Conservation (phyloP, 2,888 invertebrate species). For the Sphecodes monilicornis region DNA sequence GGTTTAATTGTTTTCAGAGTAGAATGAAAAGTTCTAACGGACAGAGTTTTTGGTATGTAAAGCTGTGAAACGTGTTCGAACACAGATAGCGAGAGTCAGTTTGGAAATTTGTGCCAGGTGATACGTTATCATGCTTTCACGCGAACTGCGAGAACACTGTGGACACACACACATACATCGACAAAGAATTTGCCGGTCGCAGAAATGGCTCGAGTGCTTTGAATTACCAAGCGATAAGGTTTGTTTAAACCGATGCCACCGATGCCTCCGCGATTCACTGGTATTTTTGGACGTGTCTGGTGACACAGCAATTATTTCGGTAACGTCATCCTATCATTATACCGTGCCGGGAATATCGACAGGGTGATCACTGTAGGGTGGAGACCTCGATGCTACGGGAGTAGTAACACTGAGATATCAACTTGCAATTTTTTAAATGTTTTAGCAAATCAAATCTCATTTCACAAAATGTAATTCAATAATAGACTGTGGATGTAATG, state of each 20-base stretch:
- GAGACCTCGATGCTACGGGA: neutral
- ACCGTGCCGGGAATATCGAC: neutral
- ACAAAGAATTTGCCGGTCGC: conserved; percentile 31
- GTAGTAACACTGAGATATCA: neutral
- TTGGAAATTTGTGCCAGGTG: conserved; percentile 46
- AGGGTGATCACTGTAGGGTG: neutral
- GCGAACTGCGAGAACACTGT: conserved; percentile 10
- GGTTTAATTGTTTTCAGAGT: neutral
- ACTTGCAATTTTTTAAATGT: neutral
- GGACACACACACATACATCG: conserved; percentile 15
- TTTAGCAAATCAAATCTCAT: no score
- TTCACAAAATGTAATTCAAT: no score
- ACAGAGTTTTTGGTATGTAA: neutral
- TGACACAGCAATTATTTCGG: neutral
- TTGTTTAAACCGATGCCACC: conserved; percentile 3
- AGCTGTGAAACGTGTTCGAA: neutral
- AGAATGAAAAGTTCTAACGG: neutral
- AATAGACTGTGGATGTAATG: no score
- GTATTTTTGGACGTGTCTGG: neutral
- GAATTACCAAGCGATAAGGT: conserved; percentile 48
- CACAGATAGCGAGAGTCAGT: conserved; percentile 18
- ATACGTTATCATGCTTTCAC: conserved; percentile 48
- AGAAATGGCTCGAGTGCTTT: conserved; percentile 18
- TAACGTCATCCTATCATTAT: neutral
- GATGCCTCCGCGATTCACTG: neutral